Percentiles rank a stretch among this genome's conserved stretches.
Evolutionary conservation across 23 tunicate genomes (phyloP).

Genomic region (Diplosoma virens): DNA sequence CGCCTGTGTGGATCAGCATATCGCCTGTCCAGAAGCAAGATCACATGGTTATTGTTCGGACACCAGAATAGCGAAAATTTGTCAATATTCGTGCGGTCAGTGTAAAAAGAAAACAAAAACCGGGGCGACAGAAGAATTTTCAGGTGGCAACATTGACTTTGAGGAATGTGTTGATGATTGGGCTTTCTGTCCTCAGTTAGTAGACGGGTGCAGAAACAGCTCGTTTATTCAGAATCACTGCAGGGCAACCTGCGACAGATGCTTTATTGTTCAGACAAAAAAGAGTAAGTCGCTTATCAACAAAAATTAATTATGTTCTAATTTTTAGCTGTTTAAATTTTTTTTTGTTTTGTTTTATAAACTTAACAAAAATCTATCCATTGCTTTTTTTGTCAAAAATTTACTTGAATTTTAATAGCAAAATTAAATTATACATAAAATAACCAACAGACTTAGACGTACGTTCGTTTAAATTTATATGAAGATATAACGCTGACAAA

Average conservation of each 20-base stretch:
- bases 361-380: too few species aligned
- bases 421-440: too few species aligned
- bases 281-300: too few species aligned
- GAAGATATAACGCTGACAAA: too few species aligned
- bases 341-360: too few species aligned
- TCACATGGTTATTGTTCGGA: constrained; percentile 51
- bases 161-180: constrained; percentile 20
- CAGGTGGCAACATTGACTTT: too few species aligned
- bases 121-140: not conserved
- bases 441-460: too few species aligned
- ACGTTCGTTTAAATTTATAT: too few species aligned
- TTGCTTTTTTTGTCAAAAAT: too few species aligned
- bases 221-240: constrained; percentile 25
- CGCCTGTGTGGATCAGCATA: constrained; percentile 53
- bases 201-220: constrained; percentile 27
- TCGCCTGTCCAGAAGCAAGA: constrained; percentile 41
- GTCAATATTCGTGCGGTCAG: constrained; percentile 49
- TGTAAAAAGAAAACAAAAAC: constrained; percentile 16
- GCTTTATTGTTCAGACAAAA: not conserved
- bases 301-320: too few species aligned
- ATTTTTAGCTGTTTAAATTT: too few species aligned
- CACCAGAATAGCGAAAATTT: constrained; percentile 18
- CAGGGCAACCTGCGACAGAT: constrained; percentile 24
- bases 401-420: too few species aligned
- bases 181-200: constrained; percentile 19